A percentile compares a stretch with the other conserved stretches of the same genome.
Conservation (phyloP, 2,113 vertebrate genomes). For the cattle (Bos taurus) region DNA sequence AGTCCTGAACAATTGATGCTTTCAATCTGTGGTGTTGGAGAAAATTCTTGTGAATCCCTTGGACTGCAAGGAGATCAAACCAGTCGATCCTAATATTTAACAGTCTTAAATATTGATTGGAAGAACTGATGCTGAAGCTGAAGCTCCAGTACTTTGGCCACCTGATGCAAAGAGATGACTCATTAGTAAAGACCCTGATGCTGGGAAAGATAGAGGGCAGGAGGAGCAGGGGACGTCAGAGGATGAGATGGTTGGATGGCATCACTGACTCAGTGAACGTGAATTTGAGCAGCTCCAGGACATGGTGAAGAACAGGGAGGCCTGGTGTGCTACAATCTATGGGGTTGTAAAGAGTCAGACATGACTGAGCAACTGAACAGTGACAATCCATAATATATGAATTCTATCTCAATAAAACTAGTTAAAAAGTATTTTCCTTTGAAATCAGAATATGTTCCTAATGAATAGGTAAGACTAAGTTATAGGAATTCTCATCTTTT, state of each 20-base stretch:
- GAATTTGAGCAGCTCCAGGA: neutral
- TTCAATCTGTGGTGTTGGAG: neutral
- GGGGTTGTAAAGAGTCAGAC: neutral
- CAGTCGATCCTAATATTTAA: neutral
- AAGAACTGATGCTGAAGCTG: neutral
- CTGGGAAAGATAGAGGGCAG: neutral
- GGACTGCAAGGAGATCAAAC: neutral
- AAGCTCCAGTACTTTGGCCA: neutral
- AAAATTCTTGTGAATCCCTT: neutral
- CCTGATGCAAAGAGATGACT: rapidly evolving
- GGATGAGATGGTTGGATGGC: neutral
- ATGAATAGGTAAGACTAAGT: neutral
- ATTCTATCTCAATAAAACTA: neutral
- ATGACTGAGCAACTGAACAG: neutral
- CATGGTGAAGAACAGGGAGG: neutral
- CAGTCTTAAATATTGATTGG: neutral
- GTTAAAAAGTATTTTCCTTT: neutral
- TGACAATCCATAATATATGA: neutral
- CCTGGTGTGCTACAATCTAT: neutral
- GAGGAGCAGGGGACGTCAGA: neutral
- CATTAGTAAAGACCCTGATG: neutral
- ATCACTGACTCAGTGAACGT: rapidly evolving
- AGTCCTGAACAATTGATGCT: neutral
- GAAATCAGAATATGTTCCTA: neutral
- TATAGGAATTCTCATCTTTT: neutral